Evolutionary conservation across 2,797 vertebrate genomes (phyloP), one percentile per base, ranked within the genome.

Genomic region (Okamejei kenojei): DNA sequence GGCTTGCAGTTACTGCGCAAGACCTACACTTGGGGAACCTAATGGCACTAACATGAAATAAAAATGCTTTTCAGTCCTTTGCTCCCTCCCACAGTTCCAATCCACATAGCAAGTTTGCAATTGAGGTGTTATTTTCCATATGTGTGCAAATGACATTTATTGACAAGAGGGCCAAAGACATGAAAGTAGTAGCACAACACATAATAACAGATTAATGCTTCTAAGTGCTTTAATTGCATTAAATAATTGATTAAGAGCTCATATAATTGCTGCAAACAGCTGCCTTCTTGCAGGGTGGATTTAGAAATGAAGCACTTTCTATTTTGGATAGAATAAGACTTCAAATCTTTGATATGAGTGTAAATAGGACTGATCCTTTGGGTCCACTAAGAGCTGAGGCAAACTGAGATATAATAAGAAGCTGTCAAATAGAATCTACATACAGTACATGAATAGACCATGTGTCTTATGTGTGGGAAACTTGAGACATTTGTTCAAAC

Each of bases 351-450:
- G 84, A 19, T 68, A 68, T 88, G 63, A 86, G 7, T 68, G 61
- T 65, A 88, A 88, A 88, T 68, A 68, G 61, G n/a, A 9, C n/a
- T 88, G 84, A 68, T 68, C n/a, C 84, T 68, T 88, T 88, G n/a
- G 17, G 61, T 88, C 17, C 63, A 88, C 61, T 68, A 35, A 8
- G 68, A 63, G 63, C 32, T 88, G n/a, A 88, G 32, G n/a, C 63
- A 88, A 88, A 88, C n/a, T 35, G n/a, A 68, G 61, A 68, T 88
- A 35, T 88, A 35, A 68, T 68, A 68, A 88, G 84, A 88, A 88
- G n/a, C 84, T 68, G n/a, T 88, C 63, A 68, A 68, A 88, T 68
- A 88, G 63, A 32, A 88, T 88, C 35, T 35, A 68, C n/a, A 68
- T 54, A 54, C 45, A 54, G 45, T n/a, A 32, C n/a, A 68, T 68